Conservation (phyloP, 2,888 invertebrate species). For the Caenorhabditis wallacei region DNA sequence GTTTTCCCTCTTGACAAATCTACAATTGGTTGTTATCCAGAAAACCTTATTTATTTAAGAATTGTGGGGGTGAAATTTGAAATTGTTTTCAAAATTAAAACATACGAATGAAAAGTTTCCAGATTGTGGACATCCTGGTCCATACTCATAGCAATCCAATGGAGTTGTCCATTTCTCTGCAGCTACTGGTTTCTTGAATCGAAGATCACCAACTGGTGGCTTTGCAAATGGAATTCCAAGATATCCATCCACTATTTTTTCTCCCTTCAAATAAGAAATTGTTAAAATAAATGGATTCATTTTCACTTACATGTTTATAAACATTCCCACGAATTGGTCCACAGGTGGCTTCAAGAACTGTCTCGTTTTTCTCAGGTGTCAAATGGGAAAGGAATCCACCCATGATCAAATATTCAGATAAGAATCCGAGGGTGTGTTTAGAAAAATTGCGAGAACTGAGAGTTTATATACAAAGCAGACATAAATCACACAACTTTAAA, state of each 20-base stretch:
- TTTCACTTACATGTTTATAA: conserved; percentile 35
- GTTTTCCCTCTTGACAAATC: no score
- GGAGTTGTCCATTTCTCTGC: conserved; percentile 32
- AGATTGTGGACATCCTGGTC: conserved; percentile 38
- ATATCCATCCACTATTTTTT: conserved; percentile 33
- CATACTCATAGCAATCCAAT: conserved; percentile 32
- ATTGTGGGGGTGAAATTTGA: no score
- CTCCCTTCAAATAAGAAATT: not conserved
- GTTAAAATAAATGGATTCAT: not conserved
- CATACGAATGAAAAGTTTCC: conserved; percentile 12
- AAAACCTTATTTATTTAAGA: no score
- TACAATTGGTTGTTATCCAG: no score
- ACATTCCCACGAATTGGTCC: conserved; percentile 48
- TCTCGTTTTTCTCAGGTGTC: conserved; percentile 27
- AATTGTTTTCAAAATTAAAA: not conserved
- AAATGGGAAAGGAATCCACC: conserved; percentile 25
- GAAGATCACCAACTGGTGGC: conserved; percentile 24
- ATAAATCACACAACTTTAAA: not conserved
- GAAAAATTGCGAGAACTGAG: not conserved
- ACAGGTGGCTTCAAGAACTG: conserved; percentile 36
- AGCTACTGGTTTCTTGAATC: conserved; percentile 16
- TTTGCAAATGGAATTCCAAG: conserved; percentile 28
- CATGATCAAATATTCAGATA: conserved; percentile 9
- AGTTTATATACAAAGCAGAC: not conserved
- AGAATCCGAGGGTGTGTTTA: no score